phyloP scores from a whole-genome alignment of 2,797 vertebrate genomes.

The Falco columbarius region DNA sequence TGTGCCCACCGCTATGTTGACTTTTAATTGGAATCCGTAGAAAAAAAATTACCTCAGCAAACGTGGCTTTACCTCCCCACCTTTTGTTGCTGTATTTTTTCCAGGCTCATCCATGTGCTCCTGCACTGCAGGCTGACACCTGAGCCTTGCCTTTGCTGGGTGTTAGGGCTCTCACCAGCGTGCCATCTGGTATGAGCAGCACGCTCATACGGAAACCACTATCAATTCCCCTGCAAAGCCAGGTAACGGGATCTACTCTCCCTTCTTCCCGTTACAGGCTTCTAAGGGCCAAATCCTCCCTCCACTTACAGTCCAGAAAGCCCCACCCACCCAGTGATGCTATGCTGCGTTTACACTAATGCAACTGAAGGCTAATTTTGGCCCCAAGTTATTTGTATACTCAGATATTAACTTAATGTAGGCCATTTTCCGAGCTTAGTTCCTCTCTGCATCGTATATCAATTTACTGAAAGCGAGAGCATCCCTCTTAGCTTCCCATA shows the following conservation, averaged over 20 bases:
- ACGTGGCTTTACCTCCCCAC: neutral
- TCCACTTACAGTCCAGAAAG: slow-evolving; percentile 4
- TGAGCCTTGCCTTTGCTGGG: neutral
- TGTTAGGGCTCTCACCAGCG: neutral
- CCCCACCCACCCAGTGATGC: neutral
- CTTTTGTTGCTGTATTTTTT: neutral
- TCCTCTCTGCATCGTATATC: neutral
- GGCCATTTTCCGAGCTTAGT: slow-evolving; percentile 28
- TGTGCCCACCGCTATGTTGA: neutral
- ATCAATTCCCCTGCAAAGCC: neutral
- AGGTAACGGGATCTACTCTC: neutral
- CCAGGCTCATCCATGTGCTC: neutral
- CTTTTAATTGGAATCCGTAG: neutral
- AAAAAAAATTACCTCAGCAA: neutral
- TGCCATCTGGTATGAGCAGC: neutral
- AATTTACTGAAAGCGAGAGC: slow-evolving; percentile 26
- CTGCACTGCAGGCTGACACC: neutral
- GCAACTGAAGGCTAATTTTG: slow-evolving; percentile 19
- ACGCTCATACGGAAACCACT: neutral
- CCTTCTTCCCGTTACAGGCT: neutral
- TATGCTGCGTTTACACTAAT: slow-evolving; percentile 33
- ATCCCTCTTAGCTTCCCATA: neutral
- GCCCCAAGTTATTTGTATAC: slow-evolving; percentile 2
- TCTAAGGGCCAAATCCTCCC: neutral
- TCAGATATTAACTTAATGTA: slow-evolving; percentile 37